A percentile compares a stretch with the other conserved stretches of the same genome.
Conservation (phyloP, 2,888 invertebrate species). For the Scaptomyza caliginosa region DNA sequence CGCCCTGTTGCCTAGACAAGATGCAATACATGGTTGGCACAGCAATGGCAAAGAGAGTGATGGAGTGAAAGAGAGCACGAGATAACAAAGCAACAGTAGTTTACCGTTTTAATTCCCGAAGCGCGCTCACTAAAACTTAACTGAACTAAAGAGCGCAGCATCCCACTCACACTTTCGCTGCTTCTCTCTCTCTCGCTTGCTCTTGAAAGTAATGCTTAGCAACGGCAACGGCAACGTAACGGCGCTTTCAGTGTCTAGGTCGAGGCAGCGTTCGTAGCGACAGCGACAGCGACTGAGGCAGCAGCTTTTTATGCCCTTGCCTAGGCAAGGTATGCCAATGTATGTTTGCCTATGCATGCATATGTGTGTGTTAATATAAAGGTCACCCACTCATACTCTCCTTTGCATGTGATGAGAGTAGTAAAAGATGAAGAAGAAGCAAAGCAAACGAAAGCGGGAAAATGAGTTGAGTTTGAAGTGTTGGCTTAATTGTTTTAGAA, state of each 20-base stretch:
- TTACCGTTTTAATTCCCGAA: conserved; percentile 28
- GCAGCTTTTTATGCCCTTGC: conserved; percentile 34
- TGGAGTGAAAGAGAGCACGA: neutral
- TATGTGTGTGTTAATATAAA: conserved; percentile 16
- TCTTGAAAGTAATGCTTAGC: conserved; percentile 11
- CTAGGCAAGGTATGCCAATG: conserved; percentile 10
- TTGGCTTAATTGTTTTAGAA: neutral
- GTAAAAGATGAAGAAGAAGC: neutral
- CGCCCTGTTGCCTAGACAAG: conserved; percentile 47
- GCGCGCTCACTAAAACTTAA: conserved; percentile 28
- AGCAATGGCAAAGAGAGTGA: neutral
- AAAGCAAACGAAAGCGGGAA: neutral
- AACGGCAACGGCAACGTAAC: conserved; percentile 20
- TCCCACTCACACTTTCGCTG: neutral
- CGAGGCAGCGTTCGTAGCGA: conserved; percentile 51
- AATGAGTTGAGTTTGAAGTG: neutral
- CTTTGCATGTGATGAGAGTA: neutral
- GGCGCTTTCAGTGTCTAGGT: conserved; percentile 74
- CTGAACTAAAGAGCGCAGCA: conserved; percentile 27
- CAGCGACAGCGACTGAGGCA: conserved; percentile 8
- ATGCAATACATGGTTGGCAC: conserved; percentile 13
- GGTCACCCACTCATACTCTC: conserved; percentile 29
- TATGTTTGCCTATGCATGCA: conserved; percentile 8
- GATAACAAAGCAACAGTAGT: conserved; percentile 7
- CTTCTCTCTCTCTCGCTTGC: neutral